A percentile compares a stretch with the other conserved stretches of the same genome.
phyloP scores from a whole-genome alignment of 2,113 vertebrate species.

The Anguilla japonica region DNA sequence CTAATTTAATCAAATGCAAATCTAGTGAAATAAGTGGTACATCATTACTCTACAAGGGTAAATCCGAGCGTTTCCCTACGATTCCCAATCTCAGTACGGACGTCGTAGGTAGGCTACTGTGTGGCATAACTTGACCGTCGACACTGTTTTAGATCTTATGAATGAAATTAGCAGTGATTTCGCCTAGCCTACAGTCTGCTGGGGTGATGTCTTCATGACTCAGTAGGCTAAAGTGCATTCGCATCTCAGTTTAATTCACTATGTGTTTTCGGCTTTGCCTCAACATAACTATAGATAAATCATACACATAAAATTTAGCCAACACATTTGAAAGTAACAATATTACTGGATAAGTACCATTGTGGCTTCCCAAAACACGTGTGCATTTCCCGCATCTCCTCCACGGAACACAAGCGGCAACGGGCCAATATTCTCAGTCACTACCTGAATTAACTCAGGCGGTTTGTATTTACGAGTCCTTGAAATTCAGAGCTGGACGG shows the following conservation, averaged over 20 bases:
- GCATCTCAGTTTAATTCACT: neutral
- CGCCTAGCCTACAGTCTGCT: no score
- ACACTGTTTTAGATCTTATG: no score
- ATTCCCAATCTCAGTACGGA: no score
- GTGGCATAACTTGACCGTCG: no score
- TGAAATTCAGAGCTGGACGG: neutral
- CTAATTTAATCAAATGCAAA: neutral
- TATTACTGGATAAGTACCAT: neutral
- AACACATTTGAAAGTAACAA: neutral
- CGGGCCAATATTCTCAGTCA: neutral
- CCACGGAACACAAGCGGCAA: neutral
- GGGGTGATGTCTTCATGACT: no score
- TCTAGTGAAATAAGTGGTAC: neutral
- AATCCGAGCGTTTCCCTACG: no score
- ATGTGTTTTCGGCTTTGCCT: neutral
- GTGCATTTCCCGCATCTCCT: neutral
- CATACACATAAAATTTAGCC: neutral
- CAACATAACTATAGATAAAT: neutral
- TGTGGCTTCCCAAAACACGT: neutral
- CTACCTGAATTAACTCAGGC: neutral
- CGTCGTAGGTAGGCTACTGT: no score
- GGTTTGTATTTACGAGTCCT: neutral
- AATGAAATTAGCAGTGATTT: no score
- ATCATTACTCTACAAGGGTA: neutral
- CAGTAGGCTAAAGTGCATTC: neutral